A percentile compares a stretch with the other conserved stretches of the same genome.
These are phyloP conservation scores for Apodemus agrarius DNA, from an alignment of 2,797 vertebrate genomes.

Conservation along the genomic window DNA sequence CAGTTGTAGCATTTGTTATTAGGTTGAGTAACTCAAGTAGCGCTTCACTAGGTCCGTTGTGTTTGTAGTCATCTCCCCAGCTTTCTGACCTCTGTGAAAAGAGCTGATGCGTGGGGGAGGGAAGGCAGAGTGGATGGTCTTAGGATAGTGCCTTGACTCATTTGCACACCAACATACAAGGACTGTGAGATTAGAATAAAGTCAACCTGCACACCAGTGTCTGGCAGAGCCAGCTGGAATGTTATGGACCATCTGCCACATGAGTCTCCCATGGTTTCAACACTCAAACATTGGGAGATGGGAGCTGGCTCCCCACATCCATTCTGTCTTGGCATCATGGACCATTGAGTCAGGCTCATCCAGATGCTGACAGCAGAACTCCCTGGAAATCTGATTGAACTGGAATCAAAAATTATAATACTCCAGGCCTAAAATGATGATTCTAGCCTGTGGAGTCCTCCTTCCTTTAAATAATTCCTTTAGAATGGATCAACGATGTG, in stretches of 20 bases:
- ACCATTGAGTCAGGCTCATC: constrained; percentile 60
- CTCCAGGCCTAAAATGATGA: constrained; percentile 60
- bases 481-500: constrained; percentile 64
- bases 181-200: background rate
- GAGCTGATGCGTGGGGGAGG: background rate
- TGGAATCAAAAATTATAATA: constrained; percentile 76
- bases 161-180: background rate
- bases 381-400: constrained; percentile 69
- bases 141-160: background rate
- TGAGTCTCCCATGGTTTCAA: background rate
- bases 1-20: background rate
- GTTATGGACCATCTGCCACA: background rate
- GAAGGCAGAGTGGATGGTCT: background rate
- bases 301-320: background rate
- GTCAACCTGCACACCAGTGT: background rate
- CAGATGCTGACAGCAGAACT: constrained; percentile 64
- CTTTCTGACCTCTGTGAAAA: background rate
- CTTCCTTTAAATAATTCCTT: constrained; percentile 61
- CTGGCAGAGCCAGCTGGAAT: constrained; percentile 11
- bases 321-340: background rate
- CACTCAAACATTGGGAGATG: background rate
- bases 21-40: background rate
- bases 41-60: background rate
- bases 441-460: constrained; percentile 18
- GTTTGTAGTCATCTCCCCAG: constrained; percentile 24